Conservation (phyloP, 2,113 vertebrate species). For the Arvicanthis niloticus region DNA sequence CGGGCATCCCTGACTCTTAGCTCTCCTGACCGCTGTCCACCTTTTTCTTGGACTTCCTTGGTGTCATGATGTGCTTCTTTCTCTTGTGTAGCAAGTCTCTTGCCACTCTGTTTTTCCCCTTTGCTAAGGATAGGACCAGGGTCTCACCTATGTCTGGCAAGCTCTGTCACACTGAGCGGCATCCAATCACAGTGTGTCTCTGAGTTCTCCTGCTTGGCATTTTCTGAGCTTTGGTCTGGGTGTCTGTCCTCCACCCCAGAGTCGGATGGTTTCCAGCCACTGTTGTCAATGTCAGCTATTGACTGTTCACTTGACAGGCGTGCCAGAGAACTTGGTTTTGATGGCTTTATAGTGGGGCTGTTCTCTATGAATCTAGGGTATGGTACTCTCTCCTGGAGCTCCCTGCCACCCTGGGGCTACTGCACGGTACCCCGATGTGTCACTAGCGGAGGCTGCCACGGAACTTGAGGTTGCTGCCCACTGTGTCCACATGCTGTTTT, state of each 20-base stretch:
- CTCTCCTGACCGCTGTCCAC: too few species aligned
- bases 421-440: rapidly evolving
- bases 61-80: background rate
- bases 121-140: background rate
- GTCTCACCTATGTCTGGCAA: background rate
- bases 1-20: background rate
- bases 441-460: too few species aligned
- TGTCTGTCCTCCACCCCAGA: background rate
- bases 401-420: background rate
- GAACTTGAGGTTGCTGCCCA: background rate
- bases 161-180: rapidly evolving
- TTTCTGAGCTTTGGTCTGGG: background rate
- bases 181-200: background rate
- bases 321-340: background rate
- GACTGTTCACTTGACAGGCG: background rate
- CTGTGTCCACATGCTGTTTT: background rate
- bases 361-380: too few species aligned
- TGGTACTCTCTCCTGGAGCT: rapidly evolving
- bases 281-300: background rate
- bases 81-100: background rate
- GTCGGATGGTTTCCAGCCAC: background rate
- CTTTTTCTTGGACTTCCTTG: background rate
- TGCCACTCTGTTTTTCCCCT: background rate
- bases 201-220: background rate
- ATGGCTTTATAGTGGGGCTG: background rate